Base-by-base conservation (phyloP, 2,113 vertebrate species). In the Amia ocellicauda region DNA sequence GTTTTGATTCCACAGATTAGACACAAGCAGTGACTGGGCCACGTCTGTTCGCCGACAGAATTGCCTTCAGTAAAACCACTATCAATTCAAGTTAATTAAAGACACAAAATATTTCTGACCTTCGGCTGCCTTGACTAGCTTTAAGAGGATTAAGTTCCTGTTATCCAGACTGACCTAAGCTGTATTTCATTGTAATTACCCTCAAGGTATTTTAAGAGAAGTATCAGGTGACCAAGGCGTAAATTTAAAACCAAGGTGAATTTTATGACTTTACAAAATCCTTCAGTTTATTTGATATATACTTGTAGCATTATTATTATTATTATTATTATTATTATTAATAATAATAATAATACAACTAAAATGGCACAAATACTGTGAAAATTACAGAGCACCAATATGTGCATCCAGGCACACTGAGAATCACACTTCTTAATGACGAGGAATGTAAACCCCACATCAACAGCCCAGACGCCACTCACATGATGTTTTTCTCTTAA, bases 401-500 rank as follows among this genome's bases (percentile, higher is more conserved):
- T 3, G 40, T 7, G 50, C 62, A 13, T 57, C 24, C 19, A 56
- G 19, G 43, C 24, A n/a, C 23, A 28, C 42, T 57, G 41, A 57
- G 40, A 26, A 36, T 28, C 40, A 45, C 53, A 27, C 41, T 41
- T 68, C 49, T 56, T 74, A 78, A 77, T 59, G 53, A 59, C 54
- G 68, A 64, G 74, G 74, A 79, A 74, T 45, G 77, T 36, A 36
- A 69, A 76, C 54, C 50, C 60, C 17, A 78, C 73, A 73, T 58
- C 67, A 59, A 62, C 65, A n/a, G 61, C 29, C 42, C 66, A 58
- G 69, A 62, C 40, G 1, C 4, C 43, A 24, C 56, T 80, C 84
- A 76, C 56, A 45, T 56, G 79, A 75, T 78, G 83, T 82, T 84
- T 53, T 83, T 70, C 67, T 81, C 69, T 51, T 24, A 71, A 73